Conservation (phyloP, 2,113 vertebrate species). For the Pyrgilauda ruficollis region DNA sequence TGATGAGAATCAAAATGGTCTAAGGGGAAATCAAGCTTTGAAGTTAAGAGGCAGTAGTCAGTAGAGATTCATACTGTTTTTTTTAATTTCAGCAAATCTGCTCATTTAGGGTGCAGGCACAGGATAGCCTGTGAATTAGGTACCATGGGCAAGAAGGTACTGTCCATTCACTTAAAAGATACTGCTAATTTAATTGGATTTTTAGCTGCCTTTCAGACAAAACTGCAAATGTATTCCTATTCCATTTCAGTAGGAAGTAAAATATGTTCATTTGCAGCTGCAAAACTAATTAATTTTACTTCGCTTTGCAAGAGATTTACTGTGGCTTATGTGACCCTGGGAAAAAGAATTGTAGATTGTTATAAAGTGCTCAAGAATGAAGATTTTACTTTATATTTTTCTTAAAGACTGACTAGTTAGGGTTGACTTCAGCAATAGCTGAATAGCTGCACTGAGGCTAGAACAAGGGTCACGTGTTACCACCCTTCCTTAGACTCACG, state of each 20-base stretch:
- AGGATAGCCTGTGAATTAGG: neutral
- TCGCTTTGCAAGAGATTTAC: conserved; percentile 37
- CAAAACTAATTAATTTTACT: conserved; percentile 43
- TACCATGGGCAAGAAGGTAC: neutral
- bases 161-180: neutral
- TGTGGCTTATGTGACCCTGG: neutral
- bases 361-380: neutral
- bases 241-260: conserved; percentile 1
- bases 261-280: conserved; percentile 21
- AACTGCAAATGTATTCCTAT: neutral
- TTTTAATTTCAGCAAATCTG: neutral
- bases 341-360: neutral
- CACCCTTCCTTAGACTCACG: neutral
- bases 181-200: conserved; percentile 14
- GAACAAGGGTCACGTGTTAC: neutral
- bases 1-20: neutral
- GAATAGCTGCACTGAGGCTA: neutral
- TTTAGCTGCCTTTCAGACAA: conserved; percentile 19
- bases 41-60: neutral
- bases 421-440: neutral
- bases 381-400: neutral
- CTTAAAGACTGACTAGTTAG: neutral
- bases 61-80: neutral
- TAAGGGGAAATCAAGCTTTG: conserved; percentile 15
- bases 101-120: neutral